A percentile compares a stretch with the other conserved stretches of the same genome.
Evolutionary conservation across 2,113 vertebrate genomes (phyloP).

Genomic region (Protobothrops flavoviridis): DNA sequence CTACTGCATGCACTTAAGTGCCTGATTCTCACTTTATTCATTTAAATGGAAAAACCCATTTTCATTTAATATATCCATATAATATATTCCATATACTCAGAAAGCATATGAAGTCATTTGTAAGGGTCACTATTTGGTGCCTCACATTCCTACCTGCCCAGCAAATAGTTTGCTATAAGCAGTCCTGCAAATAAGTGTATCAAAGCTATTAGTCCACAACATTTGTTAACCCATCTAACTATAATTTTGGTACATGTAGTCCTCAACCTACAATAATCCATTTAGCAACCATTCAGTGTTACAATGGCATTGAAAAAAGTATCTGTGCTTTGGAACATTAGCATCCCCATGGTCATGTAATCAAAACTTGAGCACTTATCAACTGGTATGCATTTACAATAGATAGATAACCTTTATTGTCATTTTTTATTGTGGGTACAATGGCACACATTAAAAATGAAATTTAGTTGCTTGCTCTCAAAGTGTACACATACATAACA

Average conservation of each 20-base stretch:
- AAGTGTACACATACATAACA: no score
- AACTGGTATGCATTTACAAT: no score
- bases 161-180: not conserved
- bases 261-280: no score
- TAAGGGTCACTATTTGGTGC: not conserved
- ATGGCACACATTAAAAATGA: no score
- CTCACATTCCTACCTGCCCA: not conserved
- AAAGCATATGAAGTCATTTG: not conserved
- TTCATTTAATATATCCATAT: not conserved
- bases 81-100: not conserved
- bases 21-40: not conserved
- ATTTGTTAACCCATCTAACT: not conserved
- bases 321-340: no score
- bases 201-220: not conserved
- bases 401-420: no score
- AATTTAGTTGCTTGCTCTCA: no score
- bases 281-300: no score
- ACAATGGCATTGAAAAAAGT: no score
- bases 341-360: no score
- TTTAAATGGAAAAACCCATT: not conserved
- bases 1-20: not conserved
- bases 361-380: no score
- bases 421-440: no score
- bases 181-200: not conserved
- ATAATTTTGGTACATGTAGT: not conserved